Base-by-base conservation (phyloP, 2,113 vertebrate genomes). In the Murina feae region DNA sequence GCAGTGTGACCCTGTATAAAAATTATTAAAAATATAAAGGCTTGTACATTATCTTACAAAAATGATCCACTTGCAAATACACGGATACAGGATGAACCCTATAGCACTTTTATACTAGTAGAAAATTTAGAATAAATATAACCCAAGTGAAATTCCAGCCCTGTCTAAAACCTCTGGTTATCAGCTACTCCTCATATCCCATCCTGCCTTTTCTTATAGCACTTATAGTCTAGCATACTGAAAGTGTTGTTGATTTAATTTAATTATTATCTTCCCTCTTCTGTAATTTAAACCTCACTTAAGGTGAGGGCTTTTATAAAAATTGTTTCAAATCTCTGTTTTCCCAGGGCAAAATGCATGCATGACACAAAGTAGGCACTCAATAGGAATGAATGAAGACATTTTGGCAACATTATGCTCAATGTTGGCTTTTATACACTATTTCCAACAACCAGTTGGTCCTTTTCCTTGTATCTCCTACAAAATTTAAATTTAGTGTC, bases 11-110 rank as follows among this genome's bases (percentile, higher is more conserved):
- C 3, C 18, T 65, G 47, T 76, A 18, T 78, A 68, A 69, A 84
- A 88, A 42, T 55, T 86, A 6, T 79, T 95, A 68, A 93, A 88
- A 90, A 89, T 86, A 7, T 82, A n/a, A 82, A 66, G 17, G 23
- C 16, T 72, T 37, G 11, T 32, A 47, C 81, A 20, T 93, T 86
- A 51, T 51, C 49, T 51, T 85, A 69, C 35, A 37, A 10, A 78
- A 75, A 78, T 55, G 60, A 60, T 2, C n/a, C 8, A 3, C 79
- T 89, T 86, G 14, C 18, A 75, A 69, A 42, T 37, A 82, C 7
- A 42, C 72, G 51, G 32, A 74, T 79, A 60, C 5, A 69, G 32
- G 23, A 39, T 85, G 18, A 66, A 51, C 16, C 4, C 12, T 87
- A 20, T 63, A 35, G 9, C 75, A 53, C 75, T 92, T 74, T 75